phyloP scores from a whole-genome alignment of 1,140 invertebrate species.

The Vanessa tameamea region DNA sequence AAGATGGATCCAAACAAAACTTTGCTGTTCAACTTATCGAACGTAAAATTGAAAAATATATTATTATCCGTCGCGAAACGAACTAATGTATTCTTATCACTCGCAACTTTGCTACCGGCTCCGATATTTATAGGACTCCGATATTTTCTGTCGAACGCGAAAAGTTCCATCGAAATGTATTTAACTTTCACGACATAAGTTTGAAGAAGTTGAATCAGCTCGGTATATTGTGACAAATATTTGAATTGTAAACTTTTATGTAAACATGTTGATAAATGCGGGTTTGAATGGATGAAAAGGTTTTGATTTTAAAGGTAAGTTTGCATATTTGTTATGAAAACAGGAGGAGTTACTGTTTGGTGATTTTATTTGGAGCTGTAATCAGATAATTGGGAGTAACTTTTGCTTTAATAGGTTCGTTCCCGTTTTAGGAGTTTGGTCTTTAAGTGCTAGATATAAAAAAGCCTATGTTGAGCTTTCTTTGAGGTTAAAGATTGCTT shows the following conservation, averaged over 20 bases:
- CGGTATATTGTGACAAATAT: neutral
- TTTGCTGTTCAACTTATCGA: neutral
- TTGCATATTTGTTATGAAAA: neutral
- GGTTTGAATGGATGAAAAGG: neutral
- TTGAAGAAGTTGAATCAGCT: slow-evolving; percentile 12
- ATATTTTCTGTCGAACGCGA: slow-evolving; percentile 17
- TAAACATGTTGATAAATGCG: slow-evolving; percentile 8
- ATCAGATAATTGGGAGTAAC: no score
- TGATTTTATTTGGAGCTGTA: no score
- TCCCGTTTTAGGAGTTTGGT: no score
- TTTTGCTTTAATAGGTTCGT: neutral
- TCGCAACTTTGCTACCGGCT: slow-evolving; percentile 17
- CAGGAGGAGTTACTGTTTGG: no score
- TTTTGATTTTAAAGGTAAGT: neutral
- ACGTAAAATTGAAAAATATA: slow-evolving; percentile 31
- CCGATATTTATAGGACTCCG: slow-evolving; percentile 19
- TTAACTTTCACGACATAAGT: slow-evolving; percentile 23
- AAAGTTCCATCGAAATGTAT: slow-evolving; percentile 23
- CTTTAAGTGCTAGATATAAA: no score
- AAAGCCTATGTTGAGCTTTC: no score
- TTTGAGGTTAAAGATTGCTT: no score
- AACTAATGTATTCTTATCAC: slow-evolving; percentile 33
- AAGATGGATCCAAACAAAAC: neutral
- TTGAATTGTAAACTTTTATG: slow-evolving; percentile 6
- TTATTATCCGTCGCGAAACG: slow-evolving; percentile 26